Percentiles rank a stretch among this genome's conserved stretches.
phyloP scores from a whole-genome alignment of 1,140 invertebrate species.

The Drosophila watanabei region DNA sequence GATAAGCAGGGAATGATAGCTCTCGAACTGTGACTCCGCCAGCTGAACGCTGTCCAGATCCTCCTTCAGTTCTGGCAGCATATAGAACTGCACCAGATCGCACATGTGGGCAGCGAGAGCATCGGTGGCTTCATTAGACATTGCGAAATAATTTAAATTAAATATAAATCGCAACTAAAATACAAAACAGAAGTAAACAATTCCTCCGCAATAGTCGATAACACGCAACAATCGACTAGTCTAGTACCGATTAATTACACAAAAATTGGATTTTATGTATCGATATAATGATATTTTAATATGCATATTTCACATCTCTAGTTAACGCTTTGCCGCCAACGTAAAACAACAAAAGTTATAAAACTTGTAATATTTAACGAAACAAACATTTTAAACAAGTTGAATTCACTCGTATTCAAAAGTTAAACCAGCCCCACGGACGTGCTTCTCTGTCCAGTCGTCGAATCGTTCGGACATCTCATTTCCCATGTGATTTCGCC shows the following conservation, averaged over 20 bases:
- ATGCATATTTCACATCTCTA: not conserved
- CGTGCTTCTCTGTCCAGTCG: slow-evolving; percentile 90
- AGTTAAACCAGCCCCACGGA: slow-evolving; percentile 88
- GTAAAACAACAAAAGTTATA: not conserved
- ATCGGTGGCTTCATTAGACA: slow-evolving; percentile 35
- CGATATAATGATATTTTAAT: not conserved
- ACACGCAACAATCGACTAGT: not conserved
- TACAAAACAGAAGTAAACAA: slow-evolving; percentile 18
- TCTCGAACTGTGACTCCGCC: slow-evolving; percentile 38
- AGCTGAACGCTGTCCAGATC: slow-evolving; percentile 57
- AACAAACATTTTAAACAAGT: not conserved
- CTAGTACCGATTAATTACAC: not conserved
- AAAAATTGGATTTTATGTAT: not conserved
- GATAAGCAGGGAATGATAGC: slow-evolving; percentile 46
- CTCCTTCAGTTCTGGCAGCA: slow-evolving; percentile 57
- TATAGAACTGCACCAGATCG: slow-evolving; percentile 62
- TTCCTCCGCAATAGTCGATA: slow-evolving; percentile 15
- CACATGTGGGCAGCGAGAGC: slow-evolving; percentile 24
- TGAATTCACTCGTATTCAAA: slow-evolving; percentile 86
- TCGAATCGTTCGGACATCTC: slow-evolving; percentile 91
- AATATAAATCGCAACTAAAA: not conserved
- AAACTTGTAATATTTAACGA: not conserved
- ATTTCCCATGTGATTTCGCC: slow-evolving; percentile 92
- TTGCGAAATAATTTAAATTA: not conserved
- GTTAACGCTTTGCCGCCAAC: not conserved